Evolutionary conservation across 2,113 vertebrate species (phyloP).

Genomic region (Patagioenas fasciata): DNA sequence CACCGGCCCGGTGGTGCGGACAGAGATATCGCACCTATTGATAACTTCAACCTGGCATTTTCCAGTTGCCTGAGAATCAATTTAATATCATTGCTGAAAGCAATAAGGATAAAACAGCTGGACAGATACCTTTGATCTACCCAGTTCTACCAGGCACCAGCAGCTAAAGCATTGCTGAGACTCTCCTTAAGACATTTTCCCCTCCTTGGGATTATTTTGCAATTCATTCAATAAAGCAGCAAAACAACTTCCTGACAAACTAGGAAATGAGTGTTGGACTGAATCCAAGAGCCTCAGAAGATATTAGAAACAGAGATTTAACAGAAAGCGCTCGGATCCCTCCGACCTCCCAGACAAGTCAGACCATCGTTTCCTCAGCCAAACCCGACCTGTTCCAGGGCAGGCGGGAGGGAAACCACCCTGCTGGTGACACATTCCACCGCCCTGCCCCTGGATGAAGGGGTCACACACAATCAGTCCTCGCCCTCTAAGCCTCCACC

Average conservation of each 20-base stretch:
- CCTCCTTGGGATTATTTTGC: constrained; percentile 42
- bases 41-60: constrained; percentile 38
- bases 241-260: constrained; percentile 75
- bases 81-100: constrained; percentile 32
- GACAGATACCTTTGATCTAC: constrained; percentile 15
- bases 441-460: not conserved
- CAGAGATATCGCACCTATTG: constrained; percentile 17
- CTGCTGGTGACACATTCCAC: not conserved
- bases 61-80: constrained; percentile 40
- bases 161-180: constrained; percentile 6
- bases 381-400: not conserved
- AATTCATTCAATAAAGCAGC: constrained; percentile 65
- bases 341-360: constrained; percentile 33
- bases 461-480: not conserved
- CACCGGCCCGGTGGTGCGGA: not conserved
- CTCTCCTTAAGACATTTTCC: constrained; percentile 29
- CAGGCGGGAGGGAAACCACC: not conserved
- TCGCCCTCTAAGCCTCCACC: not conserved
- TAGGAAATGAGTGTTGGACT: constrained; percentile 72
- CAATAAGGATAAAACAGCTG: not conserved
- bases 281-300: constrained; percentile 66
- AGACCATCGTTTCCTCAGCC: constrained; percentile 43
- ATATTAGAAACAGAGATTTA: constrained; percentile 67
- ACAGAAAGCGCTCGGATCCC: constrained; percentile 60
- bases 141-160: not conserved